Base-by-base conservation (phyloP, 2,113 vertebrate genomes). In the Gymnarchus niloticus region DNA sequence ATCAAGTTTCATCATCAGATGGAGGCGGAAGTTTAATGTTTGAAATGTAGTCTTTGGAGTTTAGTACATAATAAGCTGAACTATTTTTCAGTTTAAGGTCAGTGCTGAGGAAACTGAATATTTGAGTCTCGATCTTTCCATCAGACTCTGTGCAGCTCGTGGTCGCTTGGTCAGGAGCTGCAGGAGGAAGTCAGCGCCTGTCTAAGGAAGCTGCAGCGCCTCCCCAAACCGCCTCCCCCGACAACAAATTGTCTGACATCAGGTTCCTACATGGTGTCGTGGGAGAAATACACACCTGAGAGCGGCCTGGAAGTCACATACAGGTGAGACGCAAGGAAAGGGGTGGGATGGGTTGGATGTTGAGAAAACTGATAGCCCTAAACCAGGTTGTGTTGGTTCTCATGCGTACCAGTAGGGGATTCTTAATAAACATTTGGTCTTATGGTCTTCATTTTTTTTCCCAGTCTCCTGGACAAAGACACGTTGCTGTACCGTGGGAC, bases 241-340 rank as follows among this genome's bases (percentile, higher is more conserved):
- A 84, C 37, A 33, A 65, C 85, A 1, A 57, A 84, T 8, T 25
- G 57, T 12, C 85, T 89, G 21, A 85, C 82, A 14, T 87, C 86
- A 46, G 86, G 73, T 1, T 88, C 86, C n/a, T 88, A 80, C 65
- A 69, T 77, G 77, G 87, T 89, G 41, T 85, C 86, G 41, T 93
- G 92, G 92, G 89, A 87, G 76, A 87, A 52, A 59, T 28, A 86
- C 9, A 52, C 37, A 14, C 87, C 89, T 12, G 87, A 89, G 41
- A 92, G 90, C 0, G 88, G 90, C 10, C 86, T 93, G 54, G 84
- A 89, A 14, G 88, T 91, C 61, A 91, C 85, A 1, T 92, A 93
- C 87, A 89, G 88, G 92, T 93, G 46, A 87, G 87, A 44, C 25
- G 33, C 44, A 17, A 19, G 48, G 3, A 48, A 6, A 9, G 46